Evolutionary conservation across 1,140 invertebrate genomes (phyloP).

Genomic region (Cheumatopsyche charites): DNA sequence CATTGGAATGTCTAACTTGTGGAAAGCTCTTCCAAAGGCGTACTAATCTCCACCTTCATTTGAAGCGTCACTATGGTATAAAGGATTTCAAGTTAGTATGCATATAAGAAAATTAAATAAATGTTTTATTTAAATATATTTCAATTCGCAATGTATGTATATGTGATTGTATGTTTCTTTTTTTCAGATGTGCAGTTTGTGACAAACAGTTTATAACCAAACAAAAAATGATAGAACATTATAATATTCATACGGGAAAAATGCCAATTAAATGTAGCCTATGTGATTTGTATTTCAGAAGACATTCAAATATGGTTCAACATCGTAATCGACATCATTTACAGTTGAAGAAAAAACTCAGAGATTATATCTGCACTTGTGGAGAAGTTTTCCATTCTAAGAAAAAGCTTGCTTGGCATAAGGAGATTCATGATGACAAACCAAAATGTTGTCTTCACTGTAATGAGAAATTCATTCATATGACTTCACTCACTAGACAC

Average conservation of each 20-base stretch:
- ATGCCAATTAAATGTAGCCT: conserved; percentile 80
- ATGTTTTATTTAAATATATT: background rate
- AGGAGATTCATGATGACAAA: conserved; percentile 80
- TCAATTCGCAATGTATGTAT: background rate
- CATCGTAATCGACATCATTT: conserved; percentile 77
- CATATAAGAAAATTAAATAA: conserved; percentile 1
- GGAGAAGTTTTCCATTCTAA: conserved; percentile 82
- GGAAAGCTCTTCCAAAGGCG: conserved; percentile 77
- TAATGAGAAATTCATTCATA: conserved; percentile 82
- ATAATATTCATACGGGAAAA: conserved; percentile 79
- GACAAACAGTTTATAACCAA: conserved; percentile 81
- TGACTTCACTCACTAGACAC: conserved; percentile 80
- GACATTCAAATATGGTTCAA: conserved; percentile 84
- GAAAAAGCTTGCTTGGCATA: conserved; percentile 83
- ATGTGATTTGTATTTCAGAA: conserved; percentile 82
- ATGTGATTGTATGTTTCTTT: background rate
- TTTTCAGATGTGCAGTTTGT: conserved; percentile 74
- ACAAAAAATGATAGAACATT: conserved; percentile 79
- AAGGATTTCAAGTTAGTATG: conserved; percentile 70
- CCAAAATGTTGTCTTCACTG: conserved; percentile 84
- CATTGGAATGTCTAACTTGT: conserved; percentile 78
- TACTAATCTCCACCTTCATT: conserved; percentile 75
- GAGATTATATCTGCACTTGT: conserved; percentile 80
- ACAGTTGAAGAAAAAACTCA: conserved; percentile 65
- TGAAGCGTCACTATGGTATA: conserved; percentile 79